Percentiles rank a stretch among this genome's conserved stretches.
phyloP scores from a whole-genome alignment of 2,888 invertebrate species.

The Dorcus parallelipipedus region DNA sequence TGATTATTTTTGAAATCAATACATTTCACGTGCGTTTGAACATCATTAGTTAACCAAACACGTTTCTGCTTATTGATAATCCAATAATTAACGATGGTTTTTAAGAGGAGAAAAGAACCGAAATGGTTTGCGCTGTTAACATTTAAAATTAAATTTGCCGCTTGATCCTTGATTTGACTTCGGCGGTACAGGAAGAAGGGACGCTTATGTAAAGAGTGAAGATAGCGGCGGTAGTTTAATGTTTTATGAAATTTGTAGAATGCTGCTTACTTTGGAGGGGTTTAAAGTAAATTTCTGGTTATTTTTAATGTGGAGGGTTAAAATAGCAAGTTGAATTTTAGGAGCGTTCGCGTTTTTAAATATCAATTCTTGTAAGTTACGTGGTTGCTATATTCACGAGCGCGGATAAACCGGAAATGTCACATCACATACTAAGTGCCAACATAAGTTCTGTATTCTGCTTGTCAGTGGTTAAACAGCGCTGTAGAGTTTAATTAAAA shows the following conservation, averaged over 20 bases:
- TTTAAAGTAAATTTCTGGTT: neutral
- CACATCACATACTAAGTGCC: slow-evolving; percentile 39
- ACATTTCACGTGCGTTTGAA: too few relatives aligned
- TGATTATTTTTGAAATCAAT: too few relatives aligned
- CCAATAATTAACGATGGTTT: too few relatives aligned
- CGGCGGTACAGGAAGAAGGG: slow-evolving; percentile 8
- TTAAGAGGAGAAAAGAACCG: too few relatives aligned
- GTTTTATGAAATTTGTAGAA: neutral
- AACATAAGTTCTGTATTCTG: slow-evolving; percentile 27
- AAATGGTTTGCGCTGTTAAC: neutral
- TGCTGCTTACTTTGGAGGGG: neutral
- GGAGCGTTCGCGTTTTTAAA: neutral
- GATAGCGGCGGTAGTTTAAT: neutral
- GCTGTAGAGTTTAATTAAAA: too few relatives aligned
- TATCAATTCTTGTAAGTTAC: neutral
- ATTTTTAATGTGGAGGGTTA: too few relatives aligned
- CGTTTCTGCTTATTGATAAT: too few relatives aligned
- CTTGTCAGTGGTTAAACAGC: slow-evolving; percentile 5
- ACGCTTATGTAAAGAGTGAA: neutral
- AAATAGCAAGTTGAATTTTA: neutral
- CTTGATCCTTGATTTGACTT: slow-evolving; percentile 8
- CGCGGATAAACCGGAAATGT: slow-evolving; percentile 30
- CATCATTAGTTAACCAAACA: too few relatives aligned
- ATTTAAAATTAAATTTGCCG: slow-evolving; percentile 7
- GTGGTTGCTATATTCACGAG: neutral